phyloP scores from a whole-genome alignment of 2,797 vertebrate species.

The Spea hammondii region DNA sequence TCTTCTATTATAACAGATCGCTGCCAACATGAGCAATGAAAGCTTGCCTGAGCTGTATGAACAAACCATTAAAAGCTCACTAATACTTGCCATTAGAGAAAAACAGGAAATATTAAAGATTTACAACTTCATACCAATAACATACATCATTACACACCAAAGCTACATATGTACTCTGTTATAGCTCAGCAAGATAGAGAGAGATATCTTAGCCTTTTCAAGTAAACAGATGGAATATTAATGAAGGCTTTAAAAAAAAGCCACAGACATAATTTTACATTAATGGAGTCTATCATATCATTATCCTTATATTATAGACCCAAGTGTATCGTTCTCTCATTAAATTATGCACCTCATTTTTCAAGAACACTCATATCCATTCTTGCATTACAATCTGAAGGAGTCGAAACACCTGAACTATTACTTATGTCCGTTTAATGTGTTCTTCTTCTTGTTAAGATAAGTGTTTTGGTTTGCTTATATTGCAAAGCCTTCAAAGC shows the following conservation, averaged over 20 bases:
- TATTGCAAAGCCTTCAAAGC: no score
- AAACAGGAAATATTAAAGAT: constrained; percentile 28
- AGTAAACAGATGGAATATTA: no score
- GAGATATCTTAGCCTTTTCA: background rate
- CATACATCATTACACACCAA: constrained; percentile 37
- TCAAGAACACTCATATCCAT: no score
- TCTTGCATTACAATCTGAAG: no score
- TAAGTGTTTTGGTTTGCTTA: no score
- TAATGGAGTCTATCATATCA: constrained; percentile 3
- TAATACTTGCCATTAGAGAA: constrained; percentile 23
- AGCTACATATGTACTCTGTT: background rate
- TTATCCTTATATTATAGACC: no score
- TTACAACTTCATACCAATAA: constrained; percentile 25
- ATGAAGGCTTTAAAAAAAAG: no score
- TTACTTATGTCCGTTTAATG: no score
- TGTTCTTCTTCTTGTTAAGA: no score
- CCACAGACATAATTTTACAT: background rate
- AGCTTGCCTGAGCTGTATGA: background rate
- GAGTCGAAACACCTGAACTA: no score
- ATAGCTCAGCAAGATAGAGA: constrained; percentile 20
- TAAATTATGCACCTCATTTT: no score
- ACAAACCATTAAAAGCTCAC: constrained; percentile 22
- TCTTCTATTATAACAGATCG: background rate
- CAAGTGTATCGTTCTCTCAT: no score
- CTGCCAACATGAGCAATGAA: constrained; percentile 34